These are phyloP conservation scores for Aradus depressus DNA, from an alignment of 2,888 invertebrate species.

Conservation along the genomic window DNA sequence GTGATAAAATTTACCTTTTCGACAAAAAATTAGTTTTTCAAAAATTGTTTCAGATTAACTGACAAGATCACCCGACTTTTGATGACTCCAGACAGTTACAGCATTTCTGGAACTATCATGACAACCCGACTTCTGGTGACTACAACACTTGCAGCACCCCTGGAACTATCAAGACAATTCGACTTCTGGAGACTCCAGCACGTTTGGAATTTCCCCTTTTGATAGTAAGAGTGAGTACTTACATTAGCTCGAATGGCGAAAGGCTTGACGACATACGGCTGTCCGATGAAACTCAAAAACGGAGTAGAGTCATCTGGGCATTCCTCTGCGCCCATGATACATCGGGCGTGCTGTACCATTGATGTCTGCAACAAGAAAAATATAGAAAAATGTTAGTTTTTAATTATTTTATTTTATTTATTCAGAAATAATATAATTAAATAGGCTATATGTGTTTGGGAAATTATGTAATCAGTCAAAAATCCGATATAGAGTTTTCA, in stretches of 20 bases:
- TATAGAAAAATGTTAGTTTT: neutral
- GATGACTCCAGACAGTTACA: too few relatives aligned
- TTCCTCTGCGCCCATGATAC: neutral
- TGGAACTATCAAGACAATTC: neutral
- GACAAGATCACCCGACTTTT: too few relatives aligned
- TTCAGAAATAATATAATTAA: neutral
- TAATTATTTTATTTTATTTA: neutral
- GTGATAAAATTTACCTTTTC: too few relatives aligned
- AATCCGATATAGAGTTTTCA: too few relatives aligned
- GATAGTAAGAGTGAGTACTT: neutral
- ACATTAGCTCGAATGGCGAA: conserved; percentile 9
- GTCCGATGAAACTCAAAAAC: too few relatives aligned
- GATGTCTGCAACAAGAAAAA: neutral
- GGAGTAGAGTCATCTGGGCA: neutral
- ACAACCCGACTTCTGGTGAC: too few relatives aligned
- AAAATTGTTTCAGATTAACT: too few relatives aligned
- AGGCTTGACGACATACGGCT: conserved; percentile 3
- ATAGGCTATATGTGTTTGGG: too few relatives aligned
- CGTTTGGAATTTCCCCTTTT: too few relatives aligned
- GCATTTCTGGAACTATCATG: too few relatives aligned
- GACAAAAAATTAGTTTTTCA: too few relatives aligned
- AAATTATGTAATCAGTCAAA: too few relatives aligned
- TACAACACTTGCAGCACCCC: neutral
- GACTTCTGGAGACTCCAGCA: neutral
- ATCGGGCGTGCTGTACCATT: neutral